Conservation (phyloP, 2,113 vertebrate species). For the Colinus virginianus region DNA sequence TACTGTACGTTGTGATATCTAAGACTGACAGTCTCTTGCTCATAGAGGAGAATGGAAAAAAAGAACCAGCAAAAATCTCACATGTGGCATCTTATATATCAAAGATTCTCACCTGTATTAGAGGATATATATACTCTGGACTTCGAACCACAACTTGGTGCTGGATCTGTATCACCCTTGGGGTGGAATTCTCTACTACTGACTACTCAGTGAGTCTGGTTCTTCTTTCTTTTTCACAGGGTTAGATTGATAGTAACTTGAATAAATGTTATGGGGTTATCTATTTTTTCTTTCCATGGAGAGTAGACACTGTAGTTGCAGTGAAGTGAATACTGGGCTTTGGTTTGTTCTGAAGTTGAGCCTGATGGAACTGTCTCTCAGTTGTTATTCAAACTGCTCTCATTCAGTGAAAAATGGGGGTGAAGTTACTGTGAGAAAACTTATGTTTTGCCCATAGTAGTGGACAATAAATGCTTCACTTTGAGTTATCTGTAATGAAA, state of each 20-base stretch:
- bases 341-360: neutral
- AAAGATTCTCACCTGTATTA: neutral
- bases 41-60: neutral
- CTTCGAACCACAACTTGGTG: neutral
- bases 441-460: neutral
- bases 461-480: neutral
- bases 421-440: neutral
- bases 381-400: neutral
- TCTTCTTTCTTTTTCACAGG: neutral
- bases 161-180: neutral
- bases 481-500: neutral
- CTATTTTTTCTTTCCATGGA: neutral
- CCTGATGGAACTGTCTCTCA: neutral
- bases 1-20: rapidly evolving
- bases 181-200: neutral
- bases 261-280: neutral
- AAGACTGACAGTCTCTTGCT: neutral
- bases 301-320: neutral
- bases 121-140: neutral
- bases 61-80: rapidly evolving
- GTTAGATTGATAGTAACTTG: neutral
- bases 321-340: neutral
- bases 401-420: neutral
- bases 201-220: neutral
- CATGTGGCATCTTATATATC: neutral